These are phyloP conservation scores for Phodopus roborovskii DNA, from an alignment of 2,113 vertebrate species.

Conservation along the genomic window DNA sequence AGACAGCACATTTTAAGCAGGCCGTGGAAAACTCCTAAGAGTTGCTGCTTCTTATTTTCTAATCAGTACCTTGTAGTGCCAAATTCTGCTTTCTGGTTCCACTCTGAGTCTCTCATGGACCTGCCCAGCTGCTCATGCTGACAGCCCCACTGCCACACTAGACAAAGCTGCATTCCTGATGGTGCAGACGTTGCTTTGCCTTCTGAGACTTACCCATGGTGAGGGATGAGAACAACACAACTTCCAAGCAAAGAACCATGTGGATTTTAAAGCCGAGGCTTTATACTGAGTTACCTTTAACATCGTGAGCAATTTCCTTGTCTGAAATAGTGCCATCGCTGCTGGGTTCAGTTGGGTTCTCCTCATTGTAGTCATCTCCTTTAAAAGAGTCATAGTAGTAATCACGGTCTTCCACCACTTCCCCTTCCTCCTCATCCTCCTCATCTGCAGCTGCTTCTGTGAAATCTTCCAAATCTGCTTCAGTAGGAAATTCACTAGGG, in stretches of 20 bases:
- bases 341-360: conserved; percentile 84
- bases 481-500: conserved; percentile 89
- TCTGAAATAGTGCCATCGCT: conserved; percentile 81
- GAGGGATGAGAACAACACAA: neutral
- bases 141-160: neutral
- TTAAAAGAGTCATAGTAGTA: conserved; percentile 90
- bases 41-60: neutral
- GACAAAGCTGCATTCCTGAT: conserved; percentile 45
- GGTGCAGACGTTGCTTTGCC: conserved; percentile 51
- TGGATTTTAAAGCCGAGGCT: neutral
- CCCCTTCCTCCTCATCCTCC: conserved; percentile 90
- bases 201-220: conserved; percentile 77
- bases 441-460: conserved; percentile 87
- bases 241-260: neutral
- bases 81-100: conserved; percentile 13
- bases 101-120: neutral
- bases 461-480: conserved; percentile 90
- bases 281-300: conserved; percentile 90
- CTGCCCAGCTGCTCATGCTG: conserved; percentile 47
- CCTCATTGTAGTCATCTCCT: conserved; percentile 89
- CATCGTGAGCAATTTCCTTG: conserved; percentile 90
- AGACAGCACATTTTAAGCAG: neutral
- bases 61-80: neutral
- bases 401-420: conserved; percentile 90
- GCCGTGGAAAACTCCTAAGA: neutral